Evolutionary conservation across 2,113 vertebrate species (phyloP).

Genomic region (Tachysurus vachellii): DNA sequence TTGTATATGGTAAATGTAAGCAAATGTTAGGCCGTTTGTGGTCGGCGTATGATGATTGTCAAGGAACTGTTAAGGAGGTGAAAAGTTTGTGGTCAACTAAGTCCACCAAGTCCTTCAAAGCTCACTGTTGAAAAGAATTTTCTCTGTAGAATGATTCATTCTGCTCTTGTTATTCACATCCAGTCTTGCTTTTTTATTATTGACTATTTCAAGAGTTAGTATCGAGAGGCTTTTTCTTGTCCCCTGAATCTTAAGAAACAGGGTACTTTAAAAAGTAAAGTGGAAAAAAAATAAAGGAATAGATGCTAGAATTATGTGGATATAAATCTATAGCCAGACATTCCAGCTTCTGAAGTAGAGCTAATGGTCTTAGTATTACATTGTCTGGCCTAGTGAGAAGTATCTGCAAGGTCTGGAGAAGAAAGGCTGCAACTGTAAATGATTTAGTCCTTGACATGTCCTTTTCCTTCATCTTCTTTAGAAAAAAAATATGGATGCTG

Average conservation of each 20-base stretch:
- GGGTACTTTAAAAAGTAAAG: background rate
- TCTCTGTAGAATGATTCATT: background rate
- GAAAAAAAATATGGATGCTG: slow-evolving; percentile 1
- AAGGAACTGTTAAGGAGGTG: background rate
- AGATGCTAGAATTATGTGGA: background rate
- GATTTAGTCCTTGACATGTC: background rate
- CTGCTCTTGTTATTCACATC: background rate
- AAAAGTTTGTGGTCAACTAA: background rate
- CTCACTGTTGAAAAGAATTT: background rate
- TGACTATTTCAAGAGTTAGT: background rate
- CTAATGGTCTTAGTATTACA: background rate
- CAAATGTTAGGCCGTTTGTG: too few relatives aligned
- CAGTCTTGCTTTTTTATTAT: background rate
- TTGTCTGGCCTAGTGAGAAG: slow-evolving; percentile 6
- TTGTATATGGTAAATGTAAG: background rate
- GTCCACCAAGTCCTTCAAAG: background rate
- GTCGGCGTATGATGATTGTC: background rate
- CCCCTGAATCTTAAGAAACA: background rate
- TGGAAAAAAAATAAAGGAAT: background rate
- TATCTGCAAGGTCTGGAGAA: background rate
- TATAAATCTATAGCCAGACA: slow-evolving; percentile 1
- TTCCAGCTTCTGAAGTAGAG: background rate
- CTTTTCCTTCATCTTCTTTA: background rate
- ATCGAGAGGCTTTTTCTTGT: background rate
- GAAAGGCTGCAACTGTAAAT: background rate